Percentiles rank a stretch among this genome's conserved stretches.
phyloP scores from a whole-genome alignment of 2,797 vertebrate species.

The Enteromius anoplus region DNA sequence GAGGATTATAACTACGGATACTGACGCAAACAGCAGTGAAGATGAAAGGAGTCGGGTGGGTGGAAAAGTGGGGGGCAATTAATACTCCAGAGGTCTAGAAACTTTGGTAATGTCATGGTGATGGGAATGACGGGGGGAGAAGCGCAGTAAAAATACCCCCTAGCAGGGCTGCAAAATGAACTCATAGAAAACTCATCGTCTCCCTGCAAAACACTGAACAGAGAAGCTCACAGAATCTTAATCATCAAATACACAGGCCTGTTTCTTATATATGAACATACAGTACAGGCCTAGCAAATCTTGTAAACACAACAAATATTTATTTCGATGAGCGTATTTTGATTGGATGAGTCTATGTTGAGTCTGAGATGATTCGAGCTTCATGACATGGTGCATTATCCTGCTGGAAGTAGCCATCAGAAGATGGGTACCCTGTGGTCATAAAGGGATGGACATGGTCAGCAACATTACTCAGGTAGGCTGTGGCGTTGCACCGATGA shows the following conservation, averaged over 20 bases:
- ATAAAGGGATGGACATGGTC: constrained; percentile 41
- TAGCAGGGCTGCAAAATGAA: background rate
- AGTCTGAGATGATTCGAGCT: constrained; percentile 31
- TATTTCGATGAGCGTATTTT: no score
- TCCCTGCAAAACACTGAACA: background rate
- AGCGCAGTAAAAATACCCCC: constrained; percentile 20
- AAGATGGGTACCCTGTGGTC: constrained; percentile 48
- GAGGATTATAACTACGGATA: constrained; percentile 48
- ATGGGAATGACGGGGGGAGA: constrained; percentile 25
- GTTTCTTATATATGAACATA: background rate
- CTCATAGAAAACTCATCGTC: background rate
- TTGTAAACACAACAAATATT: background rate
- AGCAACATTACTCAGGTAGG: background rate
- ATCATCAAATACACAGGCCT: background rate
- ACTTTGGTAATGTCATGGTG: constrained; percentile 41
- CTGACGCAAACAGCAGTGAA: constrained; percentile 33
- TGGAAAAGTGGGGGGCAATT: constrained; percentile 33
- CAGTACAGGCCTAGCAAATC: background rate
- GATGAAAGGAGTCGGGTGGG: constrained; percentile 51
- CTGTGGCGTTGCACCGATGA: no score
- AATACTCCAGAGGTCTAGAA: constrained; percentile 55
- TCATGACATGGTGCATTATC: constrained; percentile 50
- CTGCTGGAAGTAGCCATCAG: constrained; percentile 59
- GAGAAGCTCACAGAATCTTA: background rate
- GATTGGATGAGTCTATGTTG: no score